Evolutionary conservation across 2,888 invertebrate species (phyloP).

Genomic region (Anodontia alba): DNA sequence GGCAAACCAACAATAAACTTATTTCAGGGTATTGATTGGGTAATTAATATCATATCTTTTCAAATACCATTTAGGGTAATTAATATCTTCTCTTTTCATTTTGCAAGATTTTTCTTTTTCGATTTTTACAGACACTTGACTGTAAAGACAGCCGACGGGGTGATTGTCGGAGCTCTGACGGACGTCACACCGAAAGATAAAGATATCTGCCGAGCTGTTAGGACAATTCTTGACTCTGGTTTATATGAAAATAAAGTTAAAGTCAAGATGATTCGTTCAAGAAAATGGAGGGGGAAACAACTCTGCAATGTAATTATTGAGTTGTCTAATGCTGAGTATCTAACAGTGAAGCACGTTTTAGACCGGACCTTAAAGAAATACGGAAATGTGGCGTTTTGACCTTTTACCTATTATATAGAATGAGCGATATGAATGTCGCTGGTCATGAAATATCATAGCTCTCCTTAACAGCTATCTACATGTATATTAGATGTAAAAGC

Average conservation of each 20-base stretch:
- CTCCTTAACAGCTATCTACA: no score
- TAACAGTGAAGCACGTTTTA: not conserved
- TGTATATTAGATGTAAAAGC: no score
- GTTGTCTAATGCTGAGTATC: not conserved
- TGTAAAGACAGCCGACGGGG: not conserved
- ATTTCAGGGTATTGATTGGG: no score
- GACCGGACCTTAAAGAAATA: not conserved
- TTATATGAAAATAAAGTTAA: not conserved
- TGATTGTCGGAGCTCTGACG: not conserved
- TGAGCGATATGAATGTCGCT: no score
- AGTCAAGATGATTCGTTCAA: not conserved
- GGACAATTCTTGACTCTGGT: not conserved
- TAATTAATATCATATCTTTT: no score
- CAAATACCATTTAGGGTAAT: no score
- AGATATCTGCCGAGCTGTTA: not conserved
- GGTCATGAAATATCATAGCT: no score
- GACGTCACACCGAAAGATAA: not conserved
- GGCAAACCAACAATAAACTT: no score
- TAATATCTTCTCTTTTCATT: no score
- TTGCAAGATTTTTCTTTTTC: no score
- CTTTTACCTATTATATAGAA: no score
- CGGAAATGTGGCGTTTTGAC: not conserved
- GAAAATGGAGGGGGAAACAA: not conserved
- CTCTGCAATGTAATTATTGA: not conserved
- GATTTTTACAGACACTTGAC: not conserved